These are phyloP conservation scores for Pentalonia nigronervosa DNA, from an alignment of 1,140 invertebrate genomes.

Conservation along the genomic window DNA sequence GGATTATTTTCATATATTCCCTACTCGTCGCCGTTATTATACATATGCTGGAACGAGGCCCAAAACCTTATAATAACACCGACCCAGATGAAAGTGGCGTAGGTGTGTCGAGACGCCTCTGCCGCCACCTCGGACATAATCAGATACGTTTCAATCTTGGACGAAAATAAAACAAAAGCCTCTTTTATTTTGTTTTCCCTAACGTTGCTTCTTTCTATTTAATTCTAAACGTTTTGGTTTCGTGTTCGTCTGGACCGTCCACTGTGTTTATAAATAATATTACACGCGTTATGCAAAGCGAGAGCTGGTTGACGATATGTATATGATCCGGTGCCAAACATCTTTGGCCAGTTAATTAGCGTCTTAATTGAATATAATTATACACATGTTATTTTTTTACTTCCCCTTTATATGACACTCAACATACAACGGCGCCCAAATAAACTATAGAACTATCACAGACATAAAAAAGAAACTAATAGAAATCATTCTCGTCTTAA, in stretches of 20 bases:
- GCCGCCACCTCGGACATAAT: no score
- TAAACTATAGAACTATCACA: neutral
- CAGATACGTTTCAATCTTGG: slow-evolving; percentile 40
- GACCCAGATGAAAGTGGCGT: slow-evolving; percentile 25
- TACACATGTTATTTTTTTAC: slow-evolving; percentile 48
- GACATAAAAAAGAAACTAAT: neutral
- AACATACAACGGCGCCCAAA: neutral
- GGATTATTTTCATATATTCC: neutral
- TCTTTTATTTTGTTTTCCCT: neutral
- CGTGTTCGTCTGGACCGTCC: neutral
- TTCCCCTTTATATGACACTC: neutral
- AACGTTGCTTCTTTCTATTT: neutral
- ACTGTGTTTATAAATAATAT: slow-evolving; percentile 48
- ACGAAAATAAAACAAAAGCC: slow-evolving; percentile 39
- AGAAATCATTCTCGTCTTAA: neutral
- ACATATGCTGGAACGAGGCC: neutral
- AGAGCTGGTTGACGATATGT: neutral
- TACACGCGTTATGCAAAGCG: neutral
- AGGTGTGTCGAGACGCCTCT: slow-evolving; percentile 9
- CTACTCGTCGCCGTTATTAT: slow-evolving; percentile 9
- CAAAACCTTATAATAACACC: slow-evolving; percentile 29
- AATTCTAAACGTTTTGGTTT: slow-evolving; percentile 45
- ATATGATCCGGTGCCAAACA: neutral
- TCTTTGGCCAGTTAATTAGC: slow-evolving; percentile 28
- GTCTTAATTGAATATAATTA: slow-evolving; percentile 44